Base-by-base conservation (phyloP, 2,113 vertebrate species). In the Romanogobio albipinnatus region DNA sequence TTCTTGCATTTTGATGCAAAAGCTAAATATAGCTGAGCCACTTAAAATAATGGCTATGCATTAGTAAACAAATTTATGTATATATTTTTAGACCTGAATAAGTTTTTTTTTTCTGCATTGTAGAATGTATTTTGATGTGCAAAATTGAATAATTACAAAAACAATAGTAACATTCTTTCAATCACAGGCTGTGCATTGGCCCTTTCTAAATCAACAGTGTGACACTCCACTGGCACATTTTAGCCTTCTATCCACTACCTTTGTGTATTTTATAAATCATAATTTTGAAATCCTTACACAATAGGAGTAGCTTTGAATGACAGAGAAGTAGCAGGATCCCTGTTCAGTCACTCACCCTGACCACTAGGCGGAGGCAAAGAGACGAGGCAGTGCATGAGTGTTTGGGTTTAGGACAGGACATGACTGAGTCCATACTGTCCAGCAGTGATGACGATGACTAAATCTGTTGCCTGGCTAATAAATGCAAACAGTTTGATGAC, bases 331-430 rank as follows among this genome's bases (percentile, higher is more conserved):
- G 22, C 19, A 24, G 0, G 17, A 19, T 74, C 9, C 9, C 7
- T 29, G 53, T 14, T 49, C 73, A 86, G 58, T 90, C 11, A n/a
- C 86, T 0, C 9, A 75, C 11, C 49, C 47, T 62, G 80, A 86
- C 85, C 91, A 94, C 90, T 85, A 93, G 91, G 88, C 86, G 90
- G 92, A 90, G 79, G 22, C 45, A 53, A 39, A 47, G 13, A 70
- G 13, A 29, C 68, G 26, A 1, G 29, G 51, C 33, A 1, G 13
- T 43, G 33, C 1, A 4, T 58, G n/a, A 68, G 59, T 76, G 47
- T 62, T 47, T 49, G 22, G 14, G n/a, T 47, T 10, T 73, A 51
- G 49, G 49, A 51, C 14, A 33, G 59, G 59, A 61, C 59, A 13
- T n/a, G 11, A 61, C 59, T 61, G 11, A 49, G 47, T 47, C 45